Conservation (phyloP, 2,888 invertebrate species). For the Clostera curtula region DNA sequence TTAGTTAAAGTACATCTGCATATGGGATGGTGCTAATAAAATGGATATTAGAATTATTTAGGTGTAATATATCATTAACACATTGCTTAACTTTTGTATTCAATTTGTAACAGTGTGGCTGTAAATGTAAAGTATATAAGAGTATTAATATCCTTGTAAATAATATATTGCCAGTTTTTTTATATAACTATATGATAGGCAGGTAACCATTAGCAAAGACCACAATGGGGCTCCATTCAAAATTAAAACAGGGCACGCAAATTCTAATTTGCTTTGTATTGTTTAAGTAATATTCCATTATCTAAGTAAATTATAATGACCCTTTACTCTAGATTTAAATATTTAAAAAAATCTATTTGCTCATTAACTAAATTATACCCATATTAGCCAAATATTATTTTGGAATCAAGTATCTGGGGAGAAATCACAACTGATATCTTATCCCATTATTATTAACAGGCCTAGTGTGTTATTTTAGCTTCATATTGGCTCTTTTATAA, state of each 20-base stretch:
- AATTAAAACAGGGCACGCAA: slow-evolving; percentile 34
- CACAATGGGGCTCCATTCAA: slow-evolving; percentile 16
- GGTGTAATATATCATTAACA: slow-evolving; percentile 27
- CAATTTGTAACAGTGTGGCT: slow-evolving; percentile 29
- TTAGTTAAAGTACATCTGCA: slow-evolving; percentile 42
- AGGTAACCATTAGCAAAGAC: slow-evolving; percentile 10
- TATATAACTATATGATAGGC: neutral
- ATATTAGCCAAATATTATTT: slow-evolving; percentile 57
- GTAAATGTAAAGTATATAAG: slow-evolving; percentile 17
- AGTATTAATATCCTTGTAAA: slow-evolving; percentile 13
- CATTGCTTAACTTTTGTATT: slow-evolving; percentile 27
- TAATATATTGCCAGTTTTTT: slow-evolving; percentile 14
- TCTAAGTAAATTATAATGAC: slow-evolving; percentile 61
- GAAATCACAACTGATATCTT: slow-evolving; percentile 13
- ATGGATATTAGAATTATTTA: slow-evolving; percentile 29
- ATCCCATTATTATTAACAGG: slow-evolving; percentile 28
- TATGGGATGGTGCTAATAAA: slow-evolving; percentile 63
- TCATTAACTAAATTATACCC: slow-evolving; percentile 67
- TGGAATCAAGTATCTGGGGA: slow-evolving; percentile 24
- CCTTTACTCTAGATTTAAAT: slow-evolving; percentile 54
- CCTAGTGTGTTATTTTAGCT: slow-evolving; percentile 46
- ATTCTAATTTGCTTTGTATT: slow-evolving; percentile 50
- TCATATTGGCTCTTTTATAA: slow-evolving; percentile 39
- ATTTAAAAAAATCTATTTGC: slow-evolving; percentile 63
- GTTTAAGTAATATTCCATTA: slow-evolving; percentile 71